Evolutionary conservation across 2,888 invertebrate genomes (phyloP).

Genomic region (Andrena flavipes): DNA sequence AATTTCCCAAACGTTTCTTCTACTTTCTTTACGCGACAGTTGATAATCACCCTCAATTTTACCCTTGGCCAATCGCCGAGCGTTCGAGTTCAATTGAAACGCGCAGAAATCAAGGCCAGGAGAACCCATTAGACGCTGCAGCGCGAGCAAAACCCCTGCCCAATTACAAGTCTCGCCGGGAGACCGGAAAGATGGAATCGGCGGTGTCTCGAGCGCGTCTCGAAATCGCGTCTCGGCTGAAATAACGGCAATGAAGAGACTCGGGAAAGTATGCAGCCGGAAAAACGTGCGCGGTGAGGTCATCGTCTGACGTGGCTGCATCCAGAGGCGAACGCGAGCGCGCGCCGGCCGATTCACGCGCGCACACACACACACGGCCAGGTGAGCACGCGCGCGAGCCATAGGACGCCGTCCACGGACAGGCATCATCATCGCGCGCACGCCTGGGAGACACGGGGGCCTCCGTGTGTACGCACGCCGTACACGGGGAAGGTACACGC

Average conservation of each 20-base stretch:
- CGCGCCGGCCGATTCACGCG: too few relatives aligned
- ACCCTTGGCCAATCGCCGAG: too few relatives aligned
- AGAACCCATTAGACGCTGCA: too few relatives aligned
- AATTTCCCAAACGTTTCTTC: too few relatives aligned
- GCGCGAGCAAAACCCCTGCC: too few relatives aligned
- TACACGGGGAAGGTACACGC: constrained; percentile 28
- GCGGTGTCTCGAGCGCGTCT: not conserved
- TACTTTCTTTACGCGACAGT: too few relatives aligned
- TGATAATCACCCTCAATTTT: too few relatives aligned
- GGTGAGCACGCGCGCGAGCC: constrained; percentile 21
- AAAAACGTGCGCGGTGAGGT: constrained; percentile 48
- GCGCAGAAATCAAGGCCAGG: too few relatives aligned
- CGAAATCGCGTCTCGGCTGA: constrained; percentile 1
- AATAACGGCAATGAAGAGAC: constrained; percentile 35
- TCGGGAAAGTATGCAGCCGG: constrained; percentile 35
- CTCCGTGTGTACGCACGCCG: constrained; percentile 40
- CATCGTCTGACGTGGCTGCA: constrained; percentile 53
- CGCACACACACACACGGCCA: constrained; percentile 10
- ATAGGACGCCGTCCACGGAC: constrained; percentile 29
- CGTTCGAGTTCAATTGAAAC: too few relatives aligned
- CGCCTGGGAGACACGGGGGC: not conserved
- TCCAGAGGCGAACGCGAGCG: constrained; percentile 12
- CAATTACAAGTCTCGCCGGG: not conserved
- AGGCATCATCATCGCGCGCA: constrained; percentile 33
- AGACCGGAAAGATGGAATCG: not conserved